Evolutionary conservation across 2,888 invertebrate species (phyloP).

Genomic region (Calameuta idolon): DNA sequence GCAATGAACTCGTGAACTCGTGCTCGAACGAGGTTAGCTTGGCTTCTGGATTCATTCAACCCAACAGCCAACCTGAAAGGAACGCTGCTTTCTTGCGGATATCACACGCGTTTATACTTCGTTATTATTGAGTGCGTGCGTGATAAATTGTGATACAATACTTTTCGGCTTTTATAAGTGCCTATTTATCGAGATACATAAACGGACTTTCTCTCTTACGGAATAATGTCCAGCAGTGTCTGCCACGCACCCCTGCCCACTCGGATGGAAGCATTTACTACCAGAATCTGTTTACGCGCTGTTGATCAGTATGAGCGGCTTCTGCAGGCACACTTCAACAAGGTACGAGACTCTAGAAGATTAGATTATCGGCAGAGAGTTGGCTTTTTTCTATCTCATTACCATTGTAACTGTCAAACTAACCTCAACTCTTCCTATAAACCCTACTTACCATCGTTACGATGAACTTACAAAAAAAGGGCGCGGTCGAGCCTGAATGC

Average conservation of each 20-base stretch:
- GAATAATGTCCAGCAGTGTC: constrained; percentile 62
- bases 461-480: not conserved
- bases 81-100: not conserved
- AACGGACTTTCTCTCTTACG: not conserved
- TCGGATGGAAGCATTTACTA: constrained; percentile 67
- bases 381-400: not conserved
- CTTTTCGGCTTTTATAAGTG: not conserved
- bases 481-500: not conserved
- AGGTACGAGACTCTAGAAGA: constrained; percentile 48
- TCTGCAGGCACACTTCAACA: constrained; percentile 71
- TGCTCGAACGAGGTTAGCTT: constrained; percentile 38
- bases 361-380: not conserved
- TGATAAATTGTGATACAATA: not conserved
- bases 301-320: constrained; percentile 75
- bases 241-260: constrained; percentile 63
- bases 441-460: not conserved
- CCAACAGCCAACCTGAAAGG: not conserved
- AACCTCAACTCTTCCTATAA: not conserved
- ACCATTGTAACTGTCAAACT: not conserved
- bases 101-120: not conserved
- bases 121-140: constrained; percentile 22
- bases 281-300: constrained; percentile 72
- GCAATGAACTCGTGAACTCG: constrained; percentile 19
- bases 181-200: not conserved
- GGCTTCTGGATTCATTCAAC: not conserved